Base-by-base conservation (phyloP, 1,140 invertebrate genomes). In the Pteromalus puparum region DNA sequence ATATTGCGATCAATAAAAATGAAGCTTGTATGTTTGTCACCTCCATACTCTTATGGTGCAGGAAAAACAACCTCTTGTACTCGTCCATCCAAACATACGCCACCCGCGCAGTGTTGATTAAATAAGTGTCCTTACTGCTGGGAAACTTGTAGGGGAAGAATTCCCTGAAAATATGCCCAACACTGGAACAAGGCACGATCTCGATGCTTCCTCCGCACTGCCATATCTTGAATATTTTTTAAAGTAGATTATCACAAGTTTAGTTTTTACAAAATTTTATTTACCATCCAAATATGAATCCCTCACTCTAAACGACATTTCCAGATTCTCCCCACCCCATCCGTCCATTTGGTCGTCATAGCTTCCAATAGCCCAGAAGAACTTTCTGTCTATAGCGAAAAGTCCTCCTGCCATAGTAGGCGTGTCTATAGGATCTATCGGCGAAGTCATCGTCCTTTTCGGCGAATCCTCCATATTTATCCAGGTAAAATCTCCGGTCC, bases 1-100 rank as follows among this genome's bases (percentile, higher is more conserved):
- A n/a, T n/a, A n/a, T n/a, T n/a, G n/a, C 26, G 26, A 70, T 28
- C 3, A 30, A 28, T 28, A 15, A 70, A 70, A 70, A 26, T 70
- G 1, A 70, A 15, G 26, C n/a, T 65, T 65, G 18, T 65, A 46
- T 65, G 30, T 68, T 42, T 15, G 78, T 87, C 81, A 97, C 96
- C 93, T 95, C 53, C 94, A n/a, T 97, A 92, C 90, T 98, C 97
- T 95, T 95, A 26, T 97, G 93, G 91, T 98, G 95, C 81, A 96
- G 89, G 88, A 97, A 98, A 93, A 98, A 98, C 68, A 98, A 94
- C 87, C 97, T 94, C 68, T 97, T 97, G 88, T 98, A 99, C 65
- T 97, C 97, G 90, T 99, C 98, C 98, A 99, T 99, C 99, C 99
- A 99, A 2, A 99, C 98, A 89, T 98, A 95, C 0, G 97, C 98